A percentile compares a stretch with the other conserved stretches of the same genome.
Conservation (phyloP, 2,888 invertebrate genomes). For the Seira sanloemensis region DNA sequence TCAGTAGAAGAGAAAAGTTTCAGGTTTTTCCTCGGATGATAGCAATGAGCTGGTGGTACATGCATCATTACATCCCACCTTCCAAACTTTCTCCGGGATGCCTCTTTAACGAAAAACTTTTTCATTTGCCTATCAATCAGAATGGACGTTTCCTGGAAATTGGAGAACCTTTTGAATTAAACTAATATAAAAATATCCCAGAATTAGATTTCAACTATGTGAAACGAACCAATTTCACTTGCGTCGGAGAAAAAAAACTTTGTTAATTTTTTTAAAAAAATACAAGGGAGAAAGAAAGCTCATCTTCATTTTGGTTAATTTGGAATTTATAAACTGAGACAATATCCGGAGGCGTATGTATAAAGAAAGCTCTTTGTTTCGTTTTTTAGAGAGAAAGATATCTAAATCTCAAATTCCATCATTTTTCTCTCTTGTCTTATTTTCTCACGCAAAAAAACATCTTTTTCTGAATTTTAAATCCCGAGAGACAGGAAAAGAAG, state of each 20-base stretch:
- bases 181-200: neutral
- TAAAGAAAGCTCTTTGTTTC: too few species aligned
- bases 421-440: neutral
- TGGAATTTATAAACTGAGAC: slow-evolving; percentile 4
- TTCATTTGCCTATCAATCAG: neutral
- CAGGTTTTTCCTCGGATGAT: too few species aligned
- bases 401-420: neutral
- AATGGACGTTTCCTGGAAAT: neutral
- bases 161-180: neutral
- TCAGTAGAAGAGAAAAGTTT: too few species aligned
- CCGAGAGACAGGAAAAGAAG: too few species aligned
- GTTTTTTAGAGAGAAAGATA: too few species aligned
- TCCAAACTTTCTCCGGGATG: neutral
- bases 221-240: too few species aligned
- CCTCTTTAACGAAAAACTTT: neutral
- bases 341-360: neutral
- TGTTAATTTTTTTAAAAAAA: neutral
- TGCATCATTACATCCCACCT: neutral
- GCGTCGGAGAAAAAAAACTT: neutral
- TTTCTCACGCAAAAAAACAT: neutral
- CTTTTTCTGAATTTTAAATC: too few species aligned
- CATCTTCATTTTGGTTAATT: neutral
- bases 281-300: neutral
- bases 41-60: neutral
- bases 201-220: too few species aligned